These are phyloP conservation scores for Thoracochromis brauschi DNA, from an alignment of 2,113 vertebrate species.

Conservation along the genomic window DNA sequence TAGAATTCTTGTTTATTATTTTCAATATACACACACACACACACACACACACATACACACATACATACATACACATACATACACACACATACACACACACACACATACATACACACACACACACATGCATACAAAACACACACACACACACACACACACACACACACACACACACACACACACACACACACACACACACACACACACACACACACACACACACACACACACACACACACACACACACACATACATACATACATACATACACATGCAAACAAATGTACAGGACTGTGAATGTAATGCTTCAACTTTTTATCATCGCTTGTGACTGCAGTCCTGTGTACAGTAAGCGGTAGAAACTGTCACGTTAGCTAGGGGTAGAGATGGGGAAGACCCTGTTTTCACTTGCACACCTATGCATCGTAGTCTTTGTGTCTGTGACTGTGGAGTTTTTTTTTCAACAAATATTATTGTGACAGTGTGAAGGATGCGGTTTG, in stretches of 20 bases:
- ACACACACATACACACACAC: neutral
- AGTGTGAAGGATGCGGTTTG: conserved; percentile 67
- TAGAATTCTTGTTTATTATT: too few species aligned
- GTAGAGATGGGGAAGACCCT: conserved; percentile 62
- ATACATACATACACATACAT: too few species aligned
- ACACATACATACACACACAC: too few species aligned
- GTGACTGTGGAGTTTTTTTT: neutral
- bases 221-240: fast-evolving
- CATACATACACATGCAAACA: neutral
- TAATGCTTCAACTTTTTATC: conserved; percentile 29
- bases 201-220: neutral
- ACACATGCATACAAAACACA: too few species aligned
- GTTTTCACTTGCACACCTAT: conserved; percentile 21
- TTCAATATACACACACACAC: neutral
- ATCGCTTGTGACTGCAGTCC: conserved; percentile 16
- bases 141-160: too few species aligned
- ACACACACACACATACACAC: too few species aligned
- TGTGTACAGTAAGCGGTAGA: conserved; percentile 51
- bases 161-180: too few species aligned
- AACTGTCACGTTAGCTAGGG: neutral
- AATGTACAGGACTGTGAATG: conserved; percentile 1
- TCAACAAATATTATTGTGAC: conserved; percentile 44
- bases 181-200: neutral
- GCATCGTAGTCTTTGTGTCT: neutral
- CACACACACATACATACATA: fast-evolving